These are phyloP conservation scores for Agelastica alni DNA, from an alignment of 2,888 invertebrate genomes.

Conservation along the genomic window DNA sequence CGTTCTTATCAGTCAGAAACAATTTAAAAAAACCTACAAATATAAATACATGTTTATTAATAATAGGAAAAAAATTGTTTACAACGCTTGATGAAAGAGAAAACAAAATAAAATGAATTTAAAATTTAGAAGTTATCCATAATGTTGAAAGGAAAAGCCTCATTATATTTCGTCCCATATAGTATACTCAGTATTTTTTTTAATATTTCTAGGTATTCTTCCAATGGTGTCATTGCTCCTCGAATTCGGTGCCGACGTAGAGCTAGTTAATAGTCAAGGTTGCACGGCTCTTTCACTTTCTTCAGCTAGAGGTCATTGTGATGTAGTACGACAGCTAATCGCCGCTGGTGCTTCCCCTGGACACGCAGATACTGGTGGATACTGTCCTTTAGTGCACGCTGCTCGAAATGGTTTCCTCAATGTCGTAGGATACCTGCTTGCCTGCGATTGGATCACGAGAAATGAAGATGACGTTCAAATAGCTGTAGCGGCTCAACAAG, in stretches of 20 bases:
- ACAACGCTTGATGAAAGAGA: too few species aligned
- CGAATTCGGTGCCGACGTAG: constrained; percentile 90
- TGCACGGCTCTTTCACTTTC: constrained; percentile 87
- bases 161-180: too few species aligned
- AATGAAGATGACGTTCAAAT: constrained; percentile 63
- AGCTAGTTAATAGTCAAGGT: constrained; percentile 79
- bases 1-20: too few species aligned
- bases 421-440: constrained; percentile 84
- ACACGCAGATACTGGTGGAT: constrained; percentile 79
- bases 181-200: too few species aligned
- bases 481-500: constrained; percentile 83
- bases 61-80: too few species aligned
- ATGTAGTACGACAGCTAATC: constrained; percentile 75
- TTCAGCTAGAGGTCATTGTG: constrained; percentile 85
- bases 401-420: constrained; percentile 85
- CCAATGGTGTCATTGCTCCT: constrained; percentile 89
- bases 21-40: too few species aligned
- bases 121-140: too few species aligned
- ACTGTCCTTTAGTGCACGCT: constrained; percentile 88
- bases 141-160: too few species aligned
- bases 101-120: too few species aligned
- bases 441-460: constrained; percentile 77
- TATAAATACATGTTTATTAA: too few species aligned
- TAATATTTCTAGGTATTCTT: constrained; percentile 64
- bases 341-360: constrained; percentile 77